Evolutionary conservation across 1,140 invertebrate genomes (phyloP).

Genomic region (Nasonia giraulti): DNA sequence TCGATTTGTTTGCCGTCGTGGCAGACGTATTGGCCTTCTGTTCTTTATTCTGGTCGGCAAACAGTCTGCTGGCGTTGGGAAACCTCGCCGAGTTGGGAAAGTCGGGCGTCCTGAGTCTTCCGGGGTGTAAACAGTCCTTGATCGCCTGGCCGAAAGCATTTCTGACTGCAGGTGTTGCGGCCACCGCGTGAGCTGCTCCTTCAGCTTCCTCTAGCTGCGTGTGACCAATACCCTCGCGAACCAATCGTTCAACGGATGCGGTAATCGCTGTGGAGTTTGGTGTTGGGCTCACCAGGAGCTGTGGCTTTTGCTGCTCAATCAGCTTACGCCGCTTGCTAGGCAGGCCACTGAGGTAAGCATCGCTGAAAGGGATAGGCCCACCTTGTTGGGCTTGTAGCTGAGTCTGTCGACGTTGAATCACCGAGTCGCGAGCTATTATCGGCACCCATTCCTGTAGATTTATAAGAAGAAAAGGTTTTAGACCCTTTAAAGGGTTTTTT

Average conservation of each 20-base stretch:
- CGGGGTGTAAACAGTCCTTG: constrained; percentile 67
- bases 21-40: not conserved
- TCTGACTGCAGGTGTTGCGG: constrained; percentile 66
- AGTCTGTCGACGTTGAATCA: constrained; percentile 78
- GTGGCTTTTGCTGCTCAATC: constrained; percentile 74
- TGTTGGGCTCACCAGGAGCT: constrained; percentile 65
- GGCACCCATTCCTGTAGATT: constrained; percentile 85
- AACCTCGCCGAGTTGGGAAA: constrained; percentile 70
- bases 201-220: constrained; percentile 68
- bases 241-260: constrained; percentile 68
- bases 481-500: not conserved
- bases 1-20: constrained; percentile 14
- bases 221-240: constrained; percentile 66
- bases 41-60: constrained; percentile 59
- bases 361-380: constrained; percentile 80
- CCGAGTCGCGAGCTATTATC: constrained; percentile 83
- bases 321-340: constrained; percentile 87
- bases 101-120: constrained; percentile 62
- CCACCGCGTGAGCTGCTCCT: constrained; percentile 69
- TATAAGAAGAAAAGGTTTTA: constrained; percentile 44
- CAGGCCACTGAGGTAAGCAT: constrained; percentile 88
- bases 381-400: constrained; percentile 61
- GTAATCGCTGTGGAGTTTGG: constrained; percentile 64
- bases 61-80: constrained; percentile 71
- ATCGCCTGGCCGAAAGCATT: constrained; percentile 72